phyloP scores from a whole-genome alignment of 1,140 invertebrate genomes.

The Aricia agestis region DNA sequence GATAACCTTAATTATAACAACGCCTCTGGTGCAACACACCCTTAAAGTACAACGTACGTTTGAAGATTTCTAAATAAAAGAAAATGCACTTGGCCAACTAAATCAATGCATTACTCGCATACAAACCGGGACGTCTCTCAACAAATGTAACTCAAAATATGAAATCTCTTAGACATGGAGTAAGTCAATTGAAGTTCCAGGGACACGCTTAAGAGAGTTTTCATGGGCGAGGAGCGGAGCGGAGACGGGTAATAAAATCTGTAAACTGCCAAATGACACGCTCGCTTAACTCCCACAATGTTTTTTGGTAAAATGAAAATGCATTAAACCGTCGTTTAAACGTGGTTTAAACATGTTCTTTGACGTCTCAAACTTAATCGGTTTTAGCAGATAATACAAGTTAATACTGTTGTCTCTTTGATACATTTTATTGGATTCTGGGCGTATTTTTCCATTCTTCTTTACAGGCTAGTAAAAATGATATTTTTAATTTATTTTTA shows the following conservation, averaged over 20 bases:
- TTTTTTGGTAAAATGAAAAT: constrained; percentile 42
- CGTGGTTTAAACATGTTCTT: constrained; percentile 6
- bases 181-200: constrained; percentile 11
- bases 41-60: too few species aligned
- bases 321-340: constrained; percentile 3
- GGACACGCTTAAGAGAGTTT: constrained; percentile 17
- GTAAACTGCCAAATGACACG: constrained; percentile 60
- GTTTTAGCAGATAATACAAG: too few species aligned
- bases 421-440: neutral
- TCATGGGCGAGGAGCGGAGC: constrained; percentile 38
- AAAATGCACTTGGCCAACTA: too few species aligned
- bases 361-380: too few species aligned
- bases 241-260: constrained; percentile 58
- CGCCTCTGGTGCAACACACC: too few species aligned
- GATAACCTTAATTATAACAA: too few species aligned
- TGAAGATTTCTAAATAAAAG: too few species aligned
- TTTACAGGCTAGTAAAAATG: too few species aligned
- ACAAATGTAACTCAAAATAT: neutral
- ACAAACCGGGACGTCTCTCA: neutral
- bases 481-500: too few species aligned
- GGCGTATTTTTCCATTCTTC: neutral
- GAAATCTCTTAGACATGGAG: neutral
- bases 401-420: too few species aligned
- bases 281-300: constrained; percentile 49
- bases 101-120: neutral